These are phyloP conservation scores for Polylopha cassiicola DNA, from an alignment of 2,888 invertebrate species.

Conservation along the genomic window DNA sequence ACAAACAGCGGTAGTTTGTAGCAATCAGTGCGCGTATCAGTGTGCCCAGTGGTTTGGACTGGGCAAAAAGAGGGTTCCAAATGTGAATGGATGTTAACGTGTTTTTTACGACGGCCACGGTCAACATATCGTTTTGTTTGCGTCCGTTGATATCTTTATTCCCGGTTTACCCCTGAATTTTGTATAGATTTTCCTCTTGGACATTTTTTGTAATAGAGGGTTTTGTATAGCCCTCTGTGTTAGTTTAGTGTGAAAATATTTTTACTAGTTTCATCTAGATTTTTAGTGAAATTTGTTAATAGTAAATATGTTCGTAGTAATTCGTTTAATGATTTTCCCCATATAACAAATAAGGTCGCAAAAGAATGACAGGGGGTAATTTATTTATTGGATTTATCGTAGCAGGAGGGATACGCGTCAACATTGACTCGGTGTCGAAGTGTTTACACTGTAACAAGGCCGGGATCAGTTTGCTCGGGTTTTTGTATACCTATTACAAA, in stretches of 20 bases:
- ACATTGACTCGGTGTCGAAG: slow-evolving; percentile 68
- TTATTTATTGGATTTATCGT: slow-evolving; percentile 71
- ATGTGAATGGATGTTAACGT: slow-evolving; percentile 77
- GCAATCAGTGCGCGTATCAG: slow-evolving; percentile 67
- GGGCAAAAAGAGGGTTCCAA: slow-evolving; percentile 70
- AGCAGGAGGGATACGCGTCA: slow-evolving; percentile 54
- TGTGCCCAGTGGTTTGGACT: slow-evolving; percentile 57
- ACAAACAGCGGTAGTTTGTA: slow-evolving; percentile 51
- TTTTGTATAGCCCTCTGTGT: too few species aligned
- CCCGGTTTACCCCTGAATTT: slow-evolving; percentile 52
- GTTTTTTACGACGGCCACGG: slow-evolving; percentile 71
- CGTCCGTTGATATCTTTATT: slow-evolving; percentile 69
- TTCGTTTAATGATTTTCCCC: slow-evolving; percentile 22
- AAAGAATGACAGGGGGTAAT: slow-evolving; percentile 68
- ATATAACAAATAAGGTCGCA: slow-evolving; percentile 50
- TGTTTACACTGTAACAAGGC: slow-evolving; percentile 58
- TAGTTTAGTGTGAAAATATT: too few species aligned
- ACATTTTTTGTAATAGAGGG: too few species aligned
- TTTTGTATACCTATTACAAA: slow-evolving; percentile 13
- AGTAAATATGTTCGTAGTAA: slow-evolving; percentile 2
- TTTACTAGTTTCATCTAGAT: too few species aligned
- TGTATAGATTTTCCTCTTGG: slow-evolving; percentile 45
- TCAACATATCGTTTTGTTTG: slow-evolving; percentile 74
- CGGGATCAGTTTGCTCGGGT: slow-evolving; percentile 31
- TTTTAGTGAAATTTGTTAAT: background rate